Conservation (phyloP, 2,797 vertebrate species). For the Sebastes trivittatus region DNA sequence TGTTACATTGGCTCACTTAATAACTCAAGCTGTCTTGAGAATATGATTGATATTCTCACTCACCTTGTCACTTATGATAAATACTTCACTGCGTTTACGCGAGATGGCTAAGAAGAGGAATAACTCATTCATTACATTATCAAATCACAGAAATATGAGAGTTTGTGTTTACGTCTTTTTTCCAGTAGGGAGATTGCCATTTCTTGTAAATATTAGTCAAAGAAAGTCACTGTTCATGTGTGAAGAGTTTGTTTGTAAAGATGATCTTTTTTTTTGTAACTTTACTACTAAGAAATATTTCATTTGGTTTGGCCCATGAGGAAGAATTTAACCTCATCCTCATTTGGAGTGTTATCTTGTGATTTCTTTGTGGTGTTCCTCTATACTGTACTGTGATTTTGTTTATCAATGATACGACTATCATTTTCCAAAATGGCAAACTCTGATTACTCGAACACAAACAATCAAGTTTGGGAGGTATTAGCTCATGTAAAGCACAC, state of each 20-base stretch:
- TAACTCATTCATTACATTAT: conserved; percentile 71
- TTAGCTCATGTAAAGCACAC: conserved; percentile 79
- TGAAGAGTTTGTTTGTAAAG: conserved; percentile 24
- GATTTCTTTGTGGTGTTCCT: conserved; percentile 38
- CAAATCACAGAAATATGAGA: conserved; percentile 62
- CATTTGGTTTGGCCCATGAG: conserved; percentile 25
- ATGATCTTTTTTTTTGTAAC: conserved; percentile 20
- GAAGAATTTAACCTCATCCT: conserved; percentile 43
- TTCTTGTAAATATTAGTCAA: conserved; percentile 36
- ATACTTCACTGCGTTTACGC: conserved; percentile 71
- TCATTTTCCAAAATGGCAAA: conserved; percentile 76
- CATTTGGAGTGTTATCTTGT: conserved; percentile 25
- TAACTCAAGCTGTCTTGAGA: conserved; percentile 78
- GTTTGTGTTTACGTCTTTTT: conserved; percentile 53
- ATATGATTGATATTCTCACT: conserved; percentile 81
- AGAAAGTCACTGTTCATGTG: conserved; percentile 27
- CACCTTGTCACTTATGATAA: conserved; percentile 80
- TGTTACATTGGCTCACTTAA: conserved; percentile 81
- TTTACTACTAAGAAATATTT: conserved; percentile 40
- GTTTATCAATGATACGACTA: conserved; percentile 68
- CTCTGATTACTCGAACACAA: conserved; percentile 78
- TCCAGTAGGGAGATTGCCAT: conserved; percentile 27
- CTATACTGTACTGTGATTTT: conserved; percentile 55
- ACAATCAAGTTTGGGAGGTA: conserved; percentile 83
- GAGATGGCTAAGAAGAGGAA: conserved; percentile 52